phyloP scores from a whole-genome alignment of 2,888 invertebrate genomes.

The Habrosyne pyritoides region DNA sequence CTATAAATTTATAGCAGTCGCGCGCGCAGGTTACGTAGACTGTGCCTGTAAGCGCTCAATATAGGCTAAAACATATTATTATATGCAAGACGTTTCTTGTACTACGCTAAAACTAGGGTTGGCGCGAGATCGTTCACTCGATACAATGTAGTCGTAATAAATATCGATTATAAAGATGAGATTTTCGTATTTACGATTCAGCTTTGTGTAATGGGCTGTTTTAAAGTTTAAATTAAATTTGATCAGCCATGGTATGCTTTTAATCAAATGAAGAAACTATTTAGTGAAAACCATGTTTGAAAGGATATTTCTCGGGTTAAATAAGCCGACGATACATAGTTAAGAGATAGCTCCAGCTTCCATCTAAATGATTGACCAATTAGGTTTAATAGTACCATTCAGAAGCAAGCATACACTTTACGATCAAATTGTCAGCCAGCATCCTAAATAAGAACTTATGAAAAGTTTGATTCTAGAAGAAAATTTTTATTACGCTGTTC shows the following conservation, averaged over 20 bases:
- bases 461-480: background rate
- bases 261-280: background rate
- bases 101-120: slow-evolving; percentile 79
- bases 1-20: slow-evolving; percentile 27
- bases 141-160: slow-evolving; percentile 26
- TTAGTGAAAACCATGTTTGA: background rate
- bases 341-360: background rate
- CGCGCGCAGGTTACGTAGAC: slow-evolving; percentile 44
- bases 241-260: no score
- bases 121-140: slow-evolving; percentile 24
- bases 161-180: slow-evolving; percentile 5
- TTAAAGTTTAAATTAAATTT: no score
- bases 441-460: background rate
- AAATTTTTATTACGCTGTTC: no score
- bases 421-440: background rate
- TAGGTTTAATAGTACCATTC: background rate
- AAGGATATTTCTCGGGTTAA: background rate
- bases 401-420: background rate
- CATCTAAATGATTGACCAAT: slow-evolving; percentile 1
- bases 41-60: slow-evolving; percentile 75
- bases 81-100: slow-evolving; percentile 84
- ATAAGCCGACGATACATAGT: background rate
- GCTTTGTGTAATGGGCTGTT: background rate
- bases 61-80: slow-evolving; percentile 84
- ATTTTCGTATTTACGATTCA: slow-evolving; percentile 2